Conservation (phyloP, 2,113 vertebrate species). For the Rhinolophus sinicus region DNA sequence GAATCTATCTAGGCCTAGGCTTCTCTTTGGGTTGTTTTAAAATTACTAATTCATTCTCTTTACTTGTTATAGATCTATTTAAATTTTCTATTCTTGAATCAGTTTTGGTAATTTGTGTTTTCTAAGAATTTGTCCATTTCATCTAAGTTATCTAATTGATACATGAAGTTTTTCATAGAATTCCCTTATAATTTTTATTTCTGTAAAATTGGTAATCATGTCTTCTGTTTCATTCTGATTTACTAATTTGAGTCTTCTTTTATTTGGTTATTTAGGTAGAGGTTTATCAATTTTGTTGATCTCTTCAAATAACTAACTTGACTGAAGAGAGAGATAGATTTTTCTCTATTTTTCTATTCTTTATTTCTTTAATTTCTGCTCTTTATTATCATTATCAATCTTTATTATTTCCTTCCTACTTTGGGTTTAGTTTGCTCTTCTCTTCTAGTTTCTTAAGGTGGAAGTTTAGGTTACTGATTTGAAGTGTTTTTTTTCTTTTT, state of each 20-base stretch:
- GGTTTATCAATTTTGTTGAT: neutral
- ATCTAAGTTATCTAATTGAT: neutral
- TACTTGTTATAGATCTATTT: too few species aligned
- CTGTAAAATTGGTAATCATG: neutral
- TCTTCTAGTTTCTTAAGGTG: neutral
- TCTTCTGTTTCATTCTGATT: neutral
- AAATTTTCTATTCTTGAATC: too few species aligned
- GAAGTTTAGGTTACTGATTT: neutral
- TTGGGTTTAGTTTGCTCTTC: neutral
- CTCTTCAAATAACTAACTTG: neutral
- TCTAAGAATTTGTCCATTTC: neutral
- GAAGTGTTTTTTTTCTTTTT: neutral
- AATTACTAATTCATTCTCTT: too few species aligned
- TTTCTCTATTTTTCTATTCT: neutral
- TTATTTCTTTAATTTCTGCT: too few species aligned
- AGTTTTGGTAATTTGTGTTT: too few species aligned
- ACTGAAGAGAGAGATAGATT: too few species aligned
- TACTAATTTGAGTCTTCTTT: neutral
- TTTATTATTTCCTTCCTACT: neutral
- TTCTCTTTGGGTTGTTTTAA: too few species aligned
- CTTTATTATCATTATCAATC: neutral
- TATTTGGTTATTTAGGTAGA: neutral
- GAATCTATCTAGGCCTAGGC: too few species aligned
- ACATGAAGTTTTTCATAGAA: neutral
- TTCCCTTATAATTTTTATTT: neutral